Evolutionary conservation across 2,888 invertebrate genomes (phyloP).

Genomic region (Coleophora flavipennella): DNA sequence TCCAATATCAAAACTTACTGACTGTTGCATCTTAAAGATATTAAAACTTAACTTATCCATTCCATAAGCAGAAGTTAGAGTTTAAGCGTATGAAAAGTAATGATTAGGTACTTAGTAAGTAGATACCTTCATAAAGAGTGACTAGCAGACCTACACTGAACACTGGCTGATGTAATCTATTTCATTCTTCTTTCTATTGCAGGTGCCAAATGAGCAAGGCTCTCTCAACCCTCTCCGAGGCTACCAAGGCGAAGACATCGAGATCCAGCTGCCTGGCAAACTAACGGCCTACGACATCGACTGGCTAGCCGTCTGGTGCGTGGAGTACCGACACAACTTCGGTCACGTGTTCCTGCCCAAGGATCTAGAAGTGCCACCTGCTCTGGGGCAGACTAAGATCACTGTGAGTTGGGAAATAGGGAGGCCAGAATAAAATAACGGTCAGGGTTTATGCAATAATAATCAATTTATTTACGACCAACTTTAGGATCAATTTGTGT

Average conservation of each 20-base stretch:
- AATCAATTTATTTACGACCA: too few species aligned
- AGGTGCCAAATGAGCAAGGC: slow-evolving; percentile 91
- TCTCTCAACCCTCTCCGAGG: slow-evolving; percentile 85
- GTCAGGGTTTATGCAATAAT: background rate
- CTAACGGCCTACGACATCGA: slow-evolving; percentile 92
- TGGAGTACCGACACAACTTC: slow-evolving; percentile 91
- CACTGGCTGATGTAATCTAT: too few species aligned
- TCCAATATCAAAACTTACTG: too few species aligned
- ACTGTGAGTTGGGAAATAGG: slow-evolving; percentile 75
- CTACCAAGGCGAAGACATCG: slow-evolving; percentile 93
- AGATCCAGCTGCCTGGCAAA: slow-evolving; percentile 87
- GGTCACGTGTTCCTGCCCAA: slow-evolving; percentile 91
- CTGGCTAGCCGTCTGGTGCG: slow-evolving; percentile 94
- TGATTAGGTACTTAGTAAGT: too few species aligned
- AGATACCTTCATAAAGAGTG: too few species aligned
- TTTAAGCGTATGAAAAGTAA: too few species aligned
- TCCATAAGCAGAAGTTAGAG: too few species aligned
- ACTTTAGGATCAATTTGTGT: too few species aligned
- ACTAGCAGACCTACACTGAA: too few species aligned
- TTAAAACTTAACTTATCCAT: too few species aligned
- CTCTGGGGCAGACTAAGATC: slow-evolving; percentile 90
- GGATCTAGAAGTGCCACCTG: slow-evolving; percentile 91
- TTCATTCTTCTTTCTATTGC: slow-evolving; percentile 5
- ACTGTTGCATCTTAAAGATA: too few species aligned
- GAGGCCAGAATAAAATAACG: too few species aligned